Conservation (phyloP, 1,140 invertebrate species). For the Eumaeus atala region DNA sequence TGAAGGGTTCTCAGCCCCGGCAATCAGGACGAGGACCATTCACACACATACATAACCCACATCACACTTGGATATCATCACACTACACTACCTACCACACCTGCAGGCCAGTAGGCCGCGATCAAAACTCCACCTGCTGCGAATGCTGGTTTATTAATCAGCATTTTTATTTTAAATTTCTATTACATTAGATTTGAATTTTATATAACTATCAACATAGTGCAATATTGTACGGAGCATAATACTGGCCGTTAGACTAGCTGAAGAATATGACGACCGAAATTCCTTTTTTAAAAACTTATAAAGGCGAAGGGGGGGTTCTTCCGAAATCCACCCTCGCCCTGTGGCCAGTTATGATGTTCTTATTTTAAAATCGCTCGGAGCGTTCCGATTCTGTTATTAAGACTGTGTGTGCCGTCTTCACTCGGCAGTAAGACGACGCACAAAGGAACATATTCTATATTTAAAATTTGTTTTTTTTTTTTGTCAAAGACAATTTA, state of each 20-base stretch:
- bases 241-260: conserved; percentile 19
- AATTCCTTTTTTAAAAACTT: conserved; percentile 37
- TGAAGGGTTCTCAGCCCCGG: too few species aligned
- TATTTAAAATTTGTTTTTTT: conserved; percentile 10
- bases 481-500: conserved; percentile 9
- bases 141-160: too few species aligned
- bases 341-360: conserved; percentile 65
- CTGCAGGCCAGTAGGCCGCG: too few species aligned
- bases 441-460: conserved; percentile 36
- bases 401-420: conserved; percentile 58
- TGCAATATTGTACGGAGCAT: conserved; percentile 15
- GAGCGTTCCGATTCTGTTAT: conserved; percentile 64
- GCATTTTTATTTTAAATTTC: too few species aligned
- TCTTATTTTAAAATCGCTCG: conserved; percentile 69
- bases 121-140: too few species aligned
- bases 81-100: too few species aligned
- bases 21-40: too few species aligned
- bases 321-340: conserved; percentile 46
- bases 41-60: too few species aligned
- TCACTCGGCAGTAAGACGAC: conserved; percentile 44
- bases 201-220: conserved; percentile 3
- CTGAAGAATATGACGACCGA: conserved; percentile 30
- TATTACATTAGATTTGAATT: too few species aligned
- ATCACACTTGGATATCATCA: too few species aligned
- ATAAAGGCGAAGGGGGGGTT: conserved; percentile 37